Conservation (phyloP, 1,140 invertebrate species). For the Apocrypta bakeri region DNA sequence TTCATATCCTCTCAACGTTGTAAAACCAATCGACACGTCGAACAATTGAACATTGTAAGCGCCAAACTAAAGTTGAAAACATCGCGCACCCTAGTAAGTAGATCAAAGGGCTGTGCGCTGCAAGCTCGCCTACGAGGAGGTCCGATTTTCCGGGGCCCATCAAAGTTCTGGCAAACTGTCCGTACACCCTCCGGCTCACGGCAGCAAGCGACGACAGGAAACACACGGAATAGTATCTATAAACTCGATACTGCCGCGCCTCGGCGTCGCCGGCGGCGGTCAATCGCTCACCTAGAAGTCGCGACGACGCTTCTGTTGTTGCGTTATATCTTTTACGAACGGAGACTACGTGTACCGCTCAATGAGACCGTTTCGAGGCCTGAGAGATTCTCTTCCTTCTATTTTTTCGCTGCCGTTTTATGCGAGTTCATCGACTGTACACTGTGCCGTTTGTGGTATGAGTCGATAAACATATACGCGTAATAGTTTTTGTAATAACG, state of each 20-base stretch:
- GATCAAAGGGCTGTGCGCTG: background rate
- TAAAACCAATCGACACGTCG: too few species aligned
- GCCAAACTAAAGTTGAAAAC: too few species aligned
- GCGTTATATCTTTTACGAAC: background rate
- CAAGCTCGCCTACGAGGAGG: background rate
- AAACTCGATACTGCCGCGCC: conserved; percentile 2
- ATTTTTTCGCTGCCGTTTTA: background rate
- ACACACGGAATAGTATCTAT: background rate
- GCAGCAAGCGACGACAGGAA: background rate
- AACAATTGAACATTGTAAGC: too few species aligned
- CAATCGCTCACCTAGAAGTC: conserved; percentile 18
- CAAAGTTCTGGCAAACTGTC: background rate
- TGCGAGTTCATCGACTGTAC: background rate
- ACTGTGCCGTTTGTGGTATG: background rate
- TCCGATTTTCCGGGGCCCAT: conserved; percentile 7
- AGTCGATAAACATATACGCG: too few species aligned
- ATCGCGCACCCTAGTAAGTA: background rate
- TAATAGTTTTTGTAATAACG: too few species aligned
- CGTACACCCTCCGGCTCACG: background rate
- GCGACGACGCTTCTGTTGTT: background rate
- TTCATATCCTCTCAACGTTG: too few species aligned
- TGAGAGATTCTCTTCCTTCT: background rate
- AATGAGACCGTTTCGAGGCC: conserved; percentile 1
- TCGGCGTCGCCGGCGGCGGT: conserved; percentile 3
- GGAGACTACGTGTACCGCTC: background rate